Conservation (phyloP, 2,797 vertebrate genomes). For the Notolabrus celidotus region DNA sequence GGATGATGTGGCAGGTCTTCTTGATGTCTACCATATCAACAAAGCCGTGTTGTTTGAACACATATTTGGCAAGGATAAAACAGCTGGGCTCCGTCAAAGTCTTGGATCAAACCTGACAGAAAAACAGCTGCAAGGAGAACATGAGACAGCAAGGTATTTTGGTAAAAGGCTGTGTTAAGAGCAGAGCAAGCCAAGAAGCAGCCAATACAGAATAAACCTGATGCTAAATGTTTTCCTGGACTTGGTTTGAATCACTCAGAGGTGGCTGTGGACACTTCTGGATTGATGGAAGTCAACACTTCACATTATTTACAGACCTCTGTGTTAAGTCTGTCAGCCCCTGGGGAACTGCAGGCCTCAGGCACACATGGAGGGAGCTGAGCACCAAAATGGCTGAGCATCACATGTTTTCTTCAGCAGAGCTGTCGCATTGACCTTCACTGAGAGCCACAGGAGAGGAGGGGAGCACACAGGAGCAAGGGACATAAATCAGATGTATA, state of each 20-base stretch:
- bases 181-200: conserved; percentile 52
- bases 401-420: conserved; percentile 56
- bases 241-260: too few species aligned
- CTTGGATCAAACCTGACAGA: conserved; percentile 67
- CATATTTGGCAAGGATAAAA: conserved; percentile 60
- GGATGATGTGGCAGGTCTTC: conserved; percentile 49
- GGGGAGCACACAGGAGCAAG: conserved; percentile 45
- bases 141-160: conserved; percentile 66
- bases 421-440: conserved; percentile 74
- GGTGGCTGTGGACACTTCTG: conserved; percentile 9
- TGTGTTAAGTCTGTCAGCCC: conserved; percentile 55
- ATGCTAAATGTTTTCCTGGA: too few species aligned
- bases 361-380: conserved; percentile 52
- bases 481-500: conserved; percentile 72
- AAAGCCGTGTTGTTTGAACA: conserved; percentile 54
- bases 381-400: conserved; percentile 60
- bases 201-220: conserved; percentile 25
- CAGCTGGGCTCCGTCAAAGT: conserved; percentile 71
- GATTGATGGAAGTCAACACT: conserved; percentile 64
- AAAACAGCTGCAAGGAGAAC: conserved; percentile 71
- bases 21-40: conserved; percentile 61
- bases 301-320: conserved; percentile 63
- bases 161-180: conserved; percentile 56
- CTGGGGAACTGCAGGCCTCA: conserved; percentile 58
- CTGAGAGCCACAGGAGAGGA: conserved; percentile 43